These are phyloP conservation scores for Etia nguti DNA, from an alignment of 2,113 vertebrate genomes.

Conservation along the genomic window DNA sequence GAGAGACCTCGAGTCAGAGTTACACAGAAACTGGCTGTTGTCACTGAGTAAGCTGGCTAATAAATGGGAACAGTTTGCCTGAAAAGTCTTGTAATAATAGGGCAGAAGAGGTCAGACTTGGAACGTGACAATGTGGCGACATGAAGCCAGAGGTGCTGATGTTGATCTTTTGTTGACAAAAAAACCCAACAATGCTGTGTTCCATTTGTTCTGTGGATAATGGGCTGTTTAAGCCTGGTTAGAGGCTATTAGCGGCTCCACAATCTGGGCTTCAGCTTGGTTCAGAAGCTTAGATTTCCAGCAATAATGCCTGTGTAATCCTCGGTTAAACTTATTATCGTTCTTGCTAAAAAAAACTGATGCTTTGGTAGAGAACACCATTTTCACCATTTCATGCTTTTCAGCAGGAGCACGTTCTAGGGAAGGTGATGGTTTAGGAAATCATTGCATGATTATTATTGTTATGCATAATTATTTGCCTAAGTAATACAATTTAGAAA, in stretches of 20 bases:
- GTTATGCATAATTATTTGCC: background rate
- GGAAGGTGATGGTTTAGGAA: background rate
- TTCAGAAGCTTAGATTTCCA: background rate
- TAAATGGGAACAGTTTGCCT: conserved; percentile 39
- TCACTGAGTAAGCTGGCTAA: conserved; percentile 30
- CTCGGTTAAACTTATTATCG: background rate
- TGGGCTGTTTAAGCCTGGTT: conserved; percentile 5
- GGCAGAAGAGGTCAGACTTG: conserved; percentile 2
- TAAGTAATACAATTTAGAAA: background rate
- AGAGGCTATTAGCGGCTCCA: background rate
- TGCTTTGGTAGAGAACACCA: background rate
- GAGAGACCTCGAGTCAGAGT: conserved; percentile 20
- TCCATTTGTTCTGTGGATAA: conserved; percentile 13
- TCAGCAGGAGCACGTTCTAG: background rate
- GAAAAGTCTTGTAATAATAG: conserved; percentile 26
- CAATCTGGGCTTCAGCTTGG: background rate
- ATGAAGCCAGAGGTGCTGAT: background rate
- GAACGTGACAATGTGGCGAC: background rate
- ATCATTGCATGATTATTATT: background rate
- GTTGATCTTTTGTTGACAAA: background rate
- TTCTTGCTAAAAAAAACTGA: background rate
- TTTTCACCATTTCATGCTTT: background rate
- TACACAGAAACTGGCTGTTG: conserved; percentile 18
- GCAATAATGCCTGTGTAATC: background rate
- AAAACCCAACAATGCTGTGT: background rate